These are phyloP conservation scores for Rhinichthys osculus DNA, from an alignment of 2,797 vertebrate species.

Conservation along the genomic window DNA sequence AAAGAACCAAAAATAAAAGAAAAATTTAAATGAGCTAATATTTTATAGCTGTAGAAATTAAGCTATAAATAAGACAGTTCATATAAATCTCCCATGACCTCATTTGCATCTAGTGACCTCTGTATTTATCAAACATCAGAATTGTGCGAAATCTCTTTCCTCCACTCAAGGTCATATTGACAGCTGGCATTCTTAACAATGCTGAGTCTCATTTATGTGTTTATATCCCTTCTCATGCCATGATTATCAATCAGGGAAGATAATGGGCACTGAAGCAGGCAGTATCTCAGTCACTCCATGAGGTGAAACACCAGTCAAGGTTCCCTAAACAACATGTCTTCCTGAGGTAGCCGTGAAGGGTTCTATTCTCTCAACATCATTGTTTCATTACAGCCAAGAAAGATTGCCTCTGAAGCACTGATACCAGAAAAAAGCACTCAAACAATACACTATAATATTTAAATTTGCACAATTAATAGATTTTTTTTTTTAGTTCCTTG, in stretches of 20 bases:
- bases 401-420: constrained; percentile 53
- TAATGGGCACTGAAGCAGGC: constrained; percentile 78
- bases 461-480: not conserved
- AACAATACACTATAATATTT: constrained; percentile 9
- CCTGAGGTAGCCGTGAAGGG: not conserved
- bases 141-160: constrained; percentile 40
- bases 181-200: constrained; percentile 70
- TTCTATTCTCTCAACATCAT: constrained; percentile 8
- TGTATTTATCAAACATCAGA: constrained; percentile 3
- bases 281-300: constrained; percentile 70
- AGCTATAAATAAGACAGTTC: not conserved
- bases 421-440: constrained; percentile 65
- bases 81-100: not conserved
- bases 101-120: constrained; percentile 16
- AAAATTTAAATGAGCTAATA: not conserved
- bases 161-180: constrained; percentile 77
- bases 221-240: constrained; percentile 74
- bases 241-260: constrained; percentile 80
- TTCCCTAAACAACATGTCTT: constrained; percentile 57
- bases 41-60: not conserved
- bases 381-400: not conserved
- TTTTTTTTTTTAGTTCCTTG: not conserved
- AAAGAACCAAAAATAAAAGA: not conserved
- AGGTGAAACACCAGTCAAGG: constrained; percentile 81
- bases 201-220: constrained; percentile 70